Percentiles rank a stretch among this genome's conserved stretches.
Conservation (phyloP, 1,140 invertebrate species). For the Globodera ellingtonae region DNA sequence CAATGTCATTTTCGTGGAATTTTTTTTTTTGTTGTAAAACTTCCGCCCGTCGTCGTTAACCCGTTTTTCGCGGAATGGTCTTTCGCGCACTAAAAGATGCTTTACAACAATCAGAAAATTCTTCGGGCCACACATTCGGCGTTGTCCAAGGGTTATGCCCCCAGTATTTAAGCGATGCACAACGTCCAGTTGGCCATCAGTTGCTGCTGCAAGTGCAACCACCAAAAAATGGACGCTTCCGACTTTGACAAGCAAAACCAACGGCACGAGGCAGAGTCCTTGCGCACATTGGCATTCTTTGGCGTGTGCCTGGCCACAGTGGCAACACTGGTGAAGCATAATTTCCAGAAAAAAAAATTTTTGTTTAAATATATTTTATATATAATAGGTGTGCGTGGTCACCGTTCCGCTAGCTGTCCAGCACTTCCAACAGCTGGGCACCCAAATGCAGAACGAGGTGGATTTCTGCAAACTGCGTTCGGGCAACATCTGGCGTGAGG, state of each 20-base stretch:
- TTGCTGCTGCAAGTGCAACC: too few relatives aligned
- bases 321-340: conserved; percentile 26
- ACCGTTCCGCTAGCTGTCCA: conserved; percentile 55
- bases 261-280: conserved; percentile 31
- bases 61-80: too few relatives aligned
- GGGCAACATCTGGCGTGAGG: conserved; percentile 51
- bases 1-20: too few relatives aligned
- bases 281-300: conserved; percentile 28
- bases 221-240: neutral
- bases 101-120: too few relatives aligned
- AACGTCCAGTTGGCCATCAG: too few relatives aligned
- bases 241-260: conserved; percentile 19
- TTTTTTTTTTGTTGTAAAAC: too few relatives aligned
- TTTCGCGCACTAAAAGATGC: too few relatives aligned
- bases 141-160: too few relatives aligned
- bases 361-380: neutral
- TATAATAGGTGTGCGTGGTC: conserved; percentile 30
- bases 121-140: too few relatives aligned
- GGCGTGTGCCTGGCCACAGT: conserved; percentile 32
- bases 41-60: too few relatives aligned
- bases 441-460: conserved; percentile 33
- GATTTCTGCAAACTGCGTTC: conserved; percentile 51
- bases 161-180: too few relatives aligned
- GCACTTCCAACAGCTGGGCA: conserved; percentile 33
- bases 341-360: conserved; percentile 1